Evolutionary conservation across 2,113 vertebrate genomes (phyloP).

Genomic region (Percina caprodes): DNA sequence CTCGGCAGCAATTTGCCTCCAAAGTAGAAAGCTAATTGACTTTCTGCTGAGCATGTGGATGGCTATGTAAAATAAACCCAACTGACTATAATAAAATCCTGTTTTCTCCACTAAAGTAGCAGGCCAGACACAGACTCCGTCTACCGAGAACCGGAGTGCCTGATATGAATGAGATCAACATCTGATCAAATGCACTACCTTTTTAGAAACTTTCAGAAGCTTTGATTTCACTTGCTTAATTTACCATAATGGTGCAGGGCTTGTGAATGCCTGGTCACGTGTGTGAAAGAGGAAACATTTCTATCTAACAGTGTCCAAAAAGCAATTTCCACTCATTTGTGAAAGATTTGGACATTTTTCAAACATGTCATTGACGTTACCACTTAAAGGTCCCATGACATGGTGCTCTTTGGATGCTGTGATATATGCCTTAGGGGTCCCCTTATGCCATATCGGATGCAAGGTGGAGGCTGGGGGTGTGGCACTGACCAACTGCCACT

Average conservation of each 20-base stretch:
- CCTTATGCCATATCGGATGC: too few species aligned
- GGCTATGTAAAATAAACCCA: slow-evolving; percentile 73
- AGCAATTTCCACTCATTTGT: not conserved
- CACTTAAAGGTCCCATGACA: too few species aligned
- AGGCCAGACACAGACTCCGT: slow-evolving; percentile 33
- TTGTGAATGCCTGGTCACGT: not conserved
- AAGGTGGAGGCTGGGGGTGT: too few species aligned
- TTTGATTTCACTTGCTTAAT: slow-evolving; percentile 44
- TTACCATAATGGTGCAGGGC: not conserved
- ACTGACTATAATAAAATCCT: slow-evolving; percentile 45
- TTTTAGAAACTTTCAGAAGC: slow-evolving; percentile 50
- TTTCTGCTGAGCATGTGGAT: slow-evolving; percentile 60
- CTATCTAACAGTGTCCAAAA: not conserved
- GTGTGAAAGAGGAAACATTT: slow-evolving; percentile 13
- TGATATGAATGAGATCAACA: slow-evolving; percentile 52
- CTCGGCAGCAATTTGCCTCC: slow-evolving; percentile 54
- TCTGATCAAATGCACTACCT: slow-evolving; percentile 42
- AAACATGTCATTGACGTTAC: too few species aligned
- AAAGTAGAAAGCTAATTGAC: slow-evolving; percentile 76
- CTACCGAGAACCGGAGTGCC: slow-evolving; percentile 26
- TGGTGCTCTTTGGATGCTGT: too few species aligned
- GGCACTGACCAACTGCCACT: too few species aligned
- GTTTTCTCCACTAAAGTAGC: slow-evolving; percentile 52
- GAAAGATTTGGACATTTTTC: not conserved
- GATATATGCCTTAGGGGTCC: too few species aligned